phyloP scores from a whole-genome alignment of 2,113 vertebrate species.

The Tupaia tana region DNA sequence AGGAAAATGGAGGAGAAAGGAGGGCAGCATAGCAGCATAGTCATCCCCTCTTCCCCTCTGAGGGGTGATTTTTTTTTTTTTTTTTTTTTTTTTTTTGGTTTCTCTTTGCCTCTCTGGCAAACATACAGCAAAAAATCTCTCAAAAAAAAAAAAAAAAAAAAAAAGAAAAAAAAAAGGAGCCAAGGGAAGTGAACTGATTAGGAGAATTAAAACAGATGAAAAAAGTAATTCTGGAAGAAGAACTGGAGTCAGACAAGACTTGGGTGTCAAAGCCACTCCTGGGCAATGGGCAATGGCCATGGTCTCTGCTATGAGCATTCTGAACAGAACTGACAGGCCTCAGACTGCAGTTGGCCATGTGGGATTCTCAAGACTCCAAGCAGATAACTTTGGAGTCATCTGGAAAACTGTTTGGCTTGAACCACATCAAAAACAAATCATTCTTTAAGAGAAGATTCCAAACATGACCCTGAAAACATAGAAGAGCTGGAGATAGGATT shows the following conservation, averaged over 20 bases:
- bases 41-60: no score
- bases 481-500: neutral
- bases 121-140: no score
- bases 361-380: no score
- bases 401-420: constrained; percentile 9
- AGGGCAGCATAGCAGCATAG: no score
- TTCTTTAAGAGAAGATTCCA: constrained; percentile 38
- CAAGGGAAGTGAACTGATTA: neutral
- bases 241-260: neutral
- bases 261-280: neutral
- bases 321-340: neutral
- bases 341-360: no score
- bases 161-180: no score
- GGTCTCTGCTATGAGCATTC: neutral
- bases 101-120: no score
- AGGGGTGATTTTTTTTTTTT: no score
- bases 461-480: neutral
- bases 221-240: neutral
- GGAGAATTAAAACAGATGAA: neutral
- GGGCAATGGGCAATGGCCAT: neutral
- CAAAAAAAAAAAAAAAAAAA: no score
- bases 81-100: no score
- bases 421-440: constrained; percentile 25
- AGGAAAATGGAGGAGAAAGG: no score
- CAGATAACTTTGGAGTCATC: neutral